These are phyloP conservation scores for Mythimna loreyi DNA, from an alignment of 2,888 invertebrate species.

Conservation along the genomic window DNA sequence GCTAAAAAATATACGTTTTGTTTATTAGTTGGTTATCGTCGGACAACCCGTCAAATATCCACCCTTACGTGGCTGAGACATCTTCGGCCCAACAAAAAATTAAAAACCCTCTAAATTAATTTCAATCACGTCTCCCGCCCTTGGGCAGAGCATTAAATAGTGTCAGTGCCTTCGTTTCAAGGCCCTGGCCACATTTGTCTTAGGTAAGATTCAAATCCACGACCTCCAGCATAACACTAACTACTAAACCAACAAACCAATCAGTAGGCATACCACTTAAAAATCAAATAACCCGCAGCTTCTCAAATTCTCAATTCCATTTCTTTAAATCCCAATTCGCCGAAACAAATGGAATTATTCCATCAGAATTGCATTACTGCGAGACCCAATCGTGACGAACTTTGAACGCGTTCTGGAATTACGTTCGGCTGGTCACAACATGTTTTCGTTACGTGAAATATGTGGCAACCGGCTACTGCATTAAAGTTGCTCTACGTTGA, in stretches of 20 bases:
- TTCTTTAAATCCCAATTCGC: slow-evolving; percentile 37
- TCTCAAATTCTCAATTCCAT: slow-evolving; percentile 33
- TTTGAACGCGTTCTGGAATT: slow-evolving; percentile 54
- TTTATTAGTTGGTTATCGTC: too few relatives aligned
- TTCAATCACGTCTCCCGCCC: too few relatives aligned
- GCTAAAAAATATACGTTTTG: too few relatives aligned
- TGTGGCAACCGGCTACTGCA: slow-evolving; percentile 32
- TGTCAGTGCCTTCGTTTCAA: too few relatives aligned
- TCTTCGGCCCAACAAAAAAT: too few relatives aligned
- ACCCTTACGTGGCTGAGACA: too few relatives aligned
- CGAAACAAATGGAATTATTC: slow-evolving; percentile 41
- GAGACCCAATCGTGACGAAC: slow-evolving; percentile 48
- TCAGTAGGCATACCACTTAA: neutral
- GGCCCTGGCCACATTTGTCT: too few relatives aligned
- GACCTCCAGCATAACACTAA: neutral
- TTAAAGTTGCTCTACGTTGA: slow-evolving; percentile 60
- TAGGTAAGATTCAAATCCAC: too few relatives aligned
- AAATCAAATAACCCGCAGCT: slow-evolving; percentile 1
- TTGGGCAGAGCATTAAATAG: too few relatives aligned
- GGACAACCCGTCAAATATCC: too few relatives aligned
- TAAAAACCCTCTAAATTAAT: too few relatives aligned
- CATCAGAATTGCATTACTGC: slow-evolving; percentile 47
- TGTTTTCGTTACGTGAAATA: slow-evolving; percentile 57
- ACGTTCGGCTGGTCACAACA: slow-evolving; percentile 52
- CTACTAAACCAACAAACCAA: too few relatives aligned